Evolutionary conservation across 2,113 vertebrate species (phyloP).

Genomic region (Stictonetta naevosa): DNA sequence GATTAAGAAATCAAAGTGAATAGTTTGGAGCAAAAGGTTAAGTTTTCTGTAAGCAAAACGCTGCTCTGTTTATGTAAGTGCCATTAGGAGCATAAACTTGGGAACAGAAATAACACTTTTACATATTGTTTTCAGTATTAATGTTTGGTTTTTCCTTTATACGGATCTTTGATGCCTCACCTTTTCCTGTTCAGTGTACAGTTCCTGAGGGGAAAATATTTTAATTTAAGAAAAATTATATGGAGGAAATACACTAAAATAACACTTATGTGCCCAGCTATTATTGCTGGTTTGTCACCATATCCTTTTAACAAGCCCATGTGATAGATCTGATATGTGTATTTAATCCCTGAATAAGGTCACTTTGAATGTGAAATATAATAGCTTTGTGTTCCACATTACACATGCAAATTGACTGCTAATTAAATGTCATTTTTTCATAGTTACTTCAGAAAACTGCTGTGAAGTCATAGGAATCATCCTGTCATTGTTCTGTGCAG

Average conservation of each 20-base stretch:
- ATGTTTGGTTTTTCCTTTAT: constrained; percentile 50
- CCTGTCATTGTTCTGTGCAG: not conserved
- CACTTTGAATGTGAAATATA: not conserved
- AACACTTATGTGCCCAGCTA: not conserved
- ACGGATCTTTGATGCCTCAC: constrained; percentile 55
- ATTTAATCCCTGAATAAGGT: not conserved
- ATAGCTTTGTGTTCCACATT: not conserved
- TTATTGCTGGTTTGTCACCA: not conserved
- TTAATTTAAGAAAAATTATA: constrained; percentile 52
- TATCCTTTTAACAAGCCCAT: not conserved
- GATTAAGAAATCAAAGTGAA: constrained; percentile 27
- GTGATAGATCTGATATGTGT: not conserved
- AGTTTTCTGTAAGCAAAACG: constrained; percentile 34
- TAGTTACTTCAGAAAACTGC: not conserved
- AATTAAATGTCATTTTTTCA: not conserved
- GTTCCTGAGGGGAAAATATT: constrained; percentile 54
- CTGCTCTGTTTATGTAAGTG: constrained; percentile 50
- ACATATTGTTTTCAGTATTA: constrained; percentile 50
- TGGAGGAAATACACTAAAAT: constrained; percentile 45
- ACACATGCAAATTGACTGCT: not conserved
- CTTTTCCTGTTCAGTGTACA: constrained; percentile 52
- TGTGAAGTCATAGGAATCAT: not conserved
- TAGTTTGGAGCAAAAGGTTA: constrained; percentile 56
- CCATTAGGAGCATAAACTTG: constrained; percentile 46
- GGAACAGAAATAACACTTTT: constrained; percentile 54